phyloP scores from a whole-genome alignment of 2,797 vertebrate species.

The Micropoecilia bifurca region DNA sequence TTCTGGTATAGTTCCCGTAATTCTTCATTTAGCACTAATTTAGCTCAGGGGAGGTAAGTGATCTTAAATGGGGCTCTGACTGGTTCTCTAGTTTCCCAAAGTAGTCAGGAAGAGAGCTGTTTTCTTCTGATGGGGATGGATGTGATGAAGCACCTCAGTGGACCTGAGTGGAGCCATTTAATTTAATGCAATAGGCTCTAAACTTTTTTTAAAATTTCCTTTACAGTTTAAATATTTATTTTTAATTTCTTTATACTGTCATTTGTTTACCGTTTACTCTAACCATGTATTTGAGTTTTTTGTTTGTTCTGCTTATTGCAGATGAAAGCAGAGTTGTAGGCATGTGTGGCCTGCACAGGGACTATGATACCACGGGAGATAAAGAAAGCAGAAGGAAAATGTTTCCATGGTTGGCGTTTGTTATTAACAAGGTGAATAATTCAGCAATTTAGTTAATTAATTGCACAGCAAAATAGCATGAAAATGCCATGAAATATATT shows the following conservation, averaged over 20 bases:
- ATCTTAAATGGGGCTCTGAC: slow-evolving; percentile 7
- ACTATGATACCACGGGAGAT: fast-evolving
- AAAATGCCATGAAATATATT: not conserved
- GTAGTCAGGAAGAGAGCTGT: slow-evolving; percentile 11
- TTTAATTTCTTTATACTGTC: not conserved
- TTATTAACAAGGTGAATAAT: slow-evolving; percentile 48
- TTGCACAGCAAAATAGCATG: not conserved
- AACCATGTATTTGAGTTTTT: not conserved
- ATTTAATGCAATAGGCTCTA: not conserved
- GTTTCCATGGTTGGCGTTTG: slow-evolving; percentile 59
- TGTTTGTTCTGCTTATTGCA: slow-evolving; percentile 25
- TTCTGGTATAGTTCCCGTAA: not conserved
- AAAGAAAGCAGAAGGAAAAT: not conserved
- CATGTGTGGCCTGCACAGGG: slow-evolving; percentile 68
- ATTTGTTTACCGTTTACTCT: not conserved
- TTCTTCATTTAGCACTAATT: slow-evolving; percentile 14
- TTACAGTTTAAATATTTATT: not conserved
- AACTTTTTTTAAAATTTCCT: not conserved
- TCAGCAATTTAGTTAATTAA: not conserved
- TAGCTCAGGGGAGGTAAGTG: slow-evolving; percentile 6
- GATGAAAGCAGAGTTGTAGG: slow-evolving; percentile 62
- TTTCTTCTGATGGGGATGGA: slow-evolving; percentile 9
- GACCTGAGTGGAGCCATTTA: slow-evolving; percentile 8
- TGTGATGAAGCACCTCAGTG: slow-evolving; percentile 9
- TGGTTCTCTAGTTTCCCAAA: slow-evolving; percentile 23